phyloP scores from a whole-genome alignment of 2,888 invertebrate species.

The Watsonalla binaria region DNA sequence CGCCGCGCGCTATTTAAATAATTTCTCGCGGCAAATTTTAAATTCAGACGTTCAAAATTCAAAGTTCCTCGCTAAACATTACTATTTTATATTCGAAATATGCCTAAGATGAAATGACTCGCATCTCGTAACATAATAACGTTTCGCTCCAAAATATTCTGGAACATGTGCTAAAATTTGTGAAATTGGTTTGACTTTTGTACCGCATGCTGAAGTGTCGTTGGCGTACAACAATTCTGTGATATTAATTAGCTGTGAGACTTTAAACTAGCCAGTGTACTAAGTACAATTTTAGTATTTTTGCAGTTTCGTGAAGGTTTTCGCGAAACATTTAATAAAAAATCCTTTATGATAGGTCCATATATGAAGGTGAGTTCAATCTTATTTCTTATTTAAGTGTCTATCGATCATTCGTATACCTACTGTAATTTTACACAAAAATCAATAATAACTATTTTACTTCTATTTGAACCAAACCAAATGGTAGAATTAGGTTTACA shows the following conservation, averaged over 20 bases:
- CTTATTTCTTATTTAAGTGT: conserved; percentile 20
- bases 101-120: conserved; percentile 73
- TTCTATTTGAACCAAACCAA: no score
- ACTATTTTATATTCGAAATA: conserved; percentile 32
- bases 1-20: conserved; percentile 45
- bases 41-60: conserved; percentile 39
- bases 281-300: conserved; percentile 9
- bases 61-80: conserved; percentile 31
- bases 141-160: conserved; percentile 20
- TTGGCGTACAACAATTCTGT: conserved; percentile 57
- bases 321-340: conserved; percentile 65
- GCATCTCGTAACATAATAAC: conserved; percentile 7
- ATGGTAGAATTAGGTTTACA: no score
- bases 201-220: conserved; percentile 45
- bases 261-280: conserved; percentile 22
- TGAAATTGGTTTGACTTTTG: conserved; percentile 53
- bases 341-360: conserved; percentile 77
- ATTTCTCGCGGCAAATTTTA: conserved; percentile 64
- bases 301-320: conserved; percentile 69
- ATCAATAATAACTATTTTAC: no score
- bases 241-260: conserved; percentile 67
- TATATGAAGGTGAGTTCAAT: conserved; percentile 73
- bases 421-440: no score
- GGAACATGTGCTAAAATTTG: conserved; percentile 46
- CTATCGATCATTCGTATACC: not conserved